Base-by-base conservation (phyloP, 2,113 vertebrate species). In the Tricholaema leucomelas region DNA sequence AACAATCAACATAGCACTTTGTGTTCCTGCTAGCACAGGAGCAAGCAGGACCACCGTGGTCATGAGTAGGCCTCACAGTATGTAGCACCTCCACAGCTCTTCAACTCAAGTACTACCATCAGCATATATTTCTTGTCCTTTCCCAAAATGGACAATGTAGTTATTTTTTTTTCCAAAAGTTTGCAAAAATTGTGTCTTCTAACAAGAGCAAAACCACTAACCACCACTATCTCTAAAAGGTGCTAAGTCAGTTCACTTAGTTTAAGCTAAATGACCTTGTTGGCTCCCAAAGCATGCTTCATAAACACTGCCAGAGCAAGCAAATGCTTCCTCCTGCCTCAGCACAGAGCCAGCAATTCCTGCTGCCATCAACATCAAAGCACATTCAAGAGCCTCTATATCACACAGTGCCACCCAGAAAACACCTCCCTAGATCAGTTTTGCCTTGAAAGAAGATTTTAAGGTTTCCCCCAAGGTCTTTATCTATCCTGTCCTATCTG, bases 1-100 rank as follows among this genome's bases (percentile, higher is more conserved):
- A 10, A 74, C 40, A 31, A 40, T 13, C 72, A 35, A 13, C 21
- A 52, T 8, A 50, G 11, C 31, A 50, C 42, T 40, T 6, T 20
- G 30, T 1, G 3, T 35, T 71, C 56, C 60, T 17, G 1, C 72
- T 4, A 14, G 61, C 40, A 42, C 25, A 4, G 23, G 20, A 12
- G 16, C 50, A 6, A 12, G 7, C 1, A 0, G 56, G 21, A 28
- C 8, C 69, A 7, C 1, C 2, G 0, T 13, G 1, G 0, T 8
- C 48, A 28, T 2, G 20, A 77, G 36, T 27, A 3, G 46, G 10
- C 27, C 60, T 42, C 0, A 0, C 46, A 5, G 16, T 2, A 16
- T 5, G 9, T 23, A 46, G 25, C 65, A 35, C 72, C 74, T 15
- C 48, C 54, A 31, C 1, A 73, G 21, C n/a, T 13, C 73, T 2